Base-by-base conservation (phyloP, 2,888 invertebrate species). In the Apomyelois bistriatella region DNA sequence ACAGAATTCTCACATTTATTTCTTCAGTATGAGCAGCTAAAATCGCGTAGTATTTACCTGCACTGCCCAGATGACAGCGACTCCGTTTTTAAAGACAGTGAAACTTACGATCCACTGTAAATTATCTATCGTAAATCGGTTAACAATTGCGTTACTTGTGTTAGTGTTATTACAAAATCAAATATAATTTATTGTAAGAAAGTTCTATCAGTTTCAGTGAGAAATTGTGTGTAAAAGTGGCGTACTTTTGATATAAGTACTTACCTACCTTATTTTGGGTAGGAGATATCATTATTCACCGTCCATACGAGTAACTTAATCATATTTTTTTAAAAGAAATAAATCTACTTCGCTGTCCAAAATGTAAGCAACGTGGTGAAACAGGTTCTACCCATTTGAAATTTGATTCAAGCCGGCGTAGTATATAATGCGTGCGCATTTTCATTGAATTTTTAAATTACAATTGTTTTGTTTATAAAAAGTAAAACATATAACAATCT, bases 31-130 rank as follows among this genome's bases (percentile, higher is more conserved):
- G 60, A 69, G 61, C 59, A 66, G 57, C 35, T 22, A 57, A 41
- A 58, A 54, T 71, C 10, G 17, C 17, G 52, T 57, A 51, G 32
- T 32, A 15, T 22, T 12, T 37, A 46, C 5, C 32, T 22, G 55
- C 59, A 55, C 62, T 65, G 57, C 71, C 74, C 76, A 80, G 79
- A 82, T 88, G 88, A 86, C 85, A 87, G 82, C 66, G 74, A 74
- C 58, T 59, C 61, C 65, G 70, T 70, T 67, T 76, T 74, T 69
- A 73, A 66, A 70, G 70, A 74, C 83, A 73, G 76, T 72, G 76
- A 68, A 67, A 69, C 64, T 70, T 72, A 72, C 67, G 66, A 75
- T 71, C 70, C 63, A 72, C 61, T 60, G 65, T 61, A 69, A 68
- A 66, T 62, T 66, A 59, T 57, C 53, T 37, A 52, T 58, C 56